Conservation (phyloP, 2,888 invertebrate genomes). For the Rhingia rostrata region DNA sequence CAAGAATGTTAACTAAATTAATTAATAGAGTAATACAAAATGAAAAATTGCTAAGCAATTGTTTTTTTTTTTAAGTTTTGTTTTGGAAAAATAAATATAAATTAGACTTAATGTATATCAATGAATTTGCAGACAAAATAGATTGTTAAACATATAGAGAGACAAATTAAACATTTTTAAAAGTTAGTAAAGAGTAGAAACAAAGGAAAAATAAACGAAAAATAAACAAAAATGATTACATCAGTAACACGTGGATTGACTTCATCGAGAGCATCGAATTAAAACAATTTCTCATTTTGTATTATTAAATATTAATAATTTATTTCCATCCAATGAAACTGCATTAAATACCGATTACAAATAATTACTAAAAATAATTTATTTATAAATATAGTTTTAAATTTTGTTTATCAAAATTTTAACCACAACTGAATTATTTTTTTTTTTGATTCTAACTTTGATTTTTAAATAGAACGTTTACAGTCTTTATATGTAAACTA, state of each 20-base stretch:
- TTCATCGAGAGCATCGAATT: slow-evolving; percentile 54
- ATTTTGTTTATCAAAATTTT: slow-evolving; percentile 20
- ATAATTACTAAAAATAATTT: slow-evolving; percentile 49
- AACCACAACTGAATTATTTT: slow-evolving; percentile 60
- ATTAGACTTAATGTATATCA: slow-evolving; percentile 31
- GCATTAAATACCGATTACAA: slow-evolving; percentile 66
- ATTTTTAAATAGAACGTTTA: slow-evolving; percentile 39
- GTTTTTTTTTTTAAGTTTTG: background rate
- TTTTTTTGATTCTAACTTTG: slow-evolving; percentile 30
- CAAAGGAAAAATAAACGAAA: slow-evolving; percentile 12
- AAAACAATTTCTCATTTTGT: slow-evolving; percentile 78
- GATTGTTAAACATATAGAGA: slow-evolving; percentile 34
- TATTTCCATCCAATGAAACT: slow-evolving; percentile 71
- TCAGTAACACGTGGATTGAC: slow-evolving; percentile 29
- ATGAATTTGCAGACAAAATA: slow-evolving; percentile 60
- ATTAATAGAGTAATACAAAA: slow-evolving; percentile 75
- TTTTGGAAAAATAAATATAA: slow-evolving; percentile 31
- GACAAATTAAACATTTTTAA: slow-evolving; percentile 53
- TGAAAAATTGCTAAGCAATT: slow-evolving; percentile 76
- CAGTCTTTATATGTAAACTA: slow-evolving; percentile 56
- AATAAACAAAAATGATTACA: slow-evolving; percentile 31
- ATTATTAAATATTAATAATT: slow-evolving; percentile 75
- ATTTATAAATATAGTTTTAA: slow-evolving; percentile 48
- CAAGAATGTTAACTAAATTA: slow-evolving; percentile 16
- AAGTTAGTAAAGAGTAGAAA: slow-evolving; percentile 54